Evolutionary conservation across 2,888 invertebrate genomes (phyloP), one percentile per base, ranked within the genome.

Genomic region (Steinernema scapterisci): DNA sequence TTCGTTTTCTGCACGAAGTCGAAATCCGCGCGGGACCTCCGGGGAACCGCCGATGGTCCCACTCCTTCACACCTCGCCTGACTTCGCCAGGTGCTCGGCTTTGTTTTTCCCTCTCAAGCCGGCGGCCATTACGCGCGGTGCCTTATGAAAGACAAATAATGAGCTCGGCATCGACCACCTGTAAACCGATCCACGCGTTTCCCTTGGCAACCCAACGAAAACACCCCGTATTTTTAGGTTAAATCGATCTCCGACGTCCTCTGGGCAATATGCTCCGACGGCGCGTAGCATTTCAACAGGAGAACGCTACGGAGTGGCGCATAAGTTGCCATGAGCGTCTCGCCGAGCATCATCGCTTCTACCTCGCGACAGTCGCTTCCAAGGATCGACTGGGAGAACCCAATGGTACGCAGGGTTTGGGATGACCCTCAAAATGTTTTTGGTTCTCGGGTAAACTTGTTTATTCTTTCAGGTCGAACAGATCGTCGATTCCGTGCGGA

Each of bases 331-430:
- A 63, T 63, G 63, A 63, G 63, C 19, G 1, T 31, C 38, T 21
- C 38, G 38, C 38, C 38, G 38, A 38, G 38, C 38, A 38, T 25
- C 16, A 16, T 25, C 38, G 16, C 63, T 38, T 25, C 31, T 16
- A 31, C 63, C 63, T 31, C 63, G 7, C 27, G 19, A 27, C 63
- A 63, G 27, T 27, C 63, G 31, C 38, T 63, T 9, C 63, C 63
- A 9, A 21, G 63, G 38, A 63, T 63, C 13, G 63, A 63, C 38
- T 63, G 63, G 63, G 63, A 38, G 63, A 63, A 63, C 16, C 63
- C 63, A 31, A 63, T 38, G 38, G 38, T 38, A 38, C 38, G 38
- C 5, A 38, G 38, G 38, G 38, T 38, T 38, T 9, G 38, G 38
- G 38, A 38, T 3, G 9, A 38, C 9, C 38, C 38, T 38, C 9